A percentile compares a stretch with the other conserved stretches of the same genome.
Evolutionary conservation across 2,888 invertebrate species (phyloP).

Genomic region (Itoplectis maculator): DNA sequence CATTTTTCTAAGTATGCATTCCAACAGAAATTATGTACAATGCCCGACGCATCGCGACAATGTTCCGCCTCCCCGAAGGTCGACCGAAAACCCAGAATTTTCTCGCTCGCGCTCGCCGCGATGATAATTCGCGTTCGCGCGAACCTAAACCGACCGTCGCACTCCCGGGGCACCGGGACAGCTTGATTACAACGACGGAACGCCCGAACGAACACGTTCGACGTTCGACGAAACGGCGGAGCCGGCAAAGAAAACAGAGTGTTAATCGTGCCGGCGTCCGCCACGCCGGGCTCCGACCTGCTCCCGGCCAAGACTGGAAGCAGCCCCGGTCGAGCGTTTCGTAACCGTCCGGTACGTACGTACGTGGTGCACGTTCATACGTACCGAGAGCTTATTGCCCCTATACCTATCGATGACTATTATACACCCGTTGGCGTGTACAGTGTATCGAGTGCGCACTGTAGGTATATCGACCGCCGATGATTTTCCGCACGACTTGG

Average conservation of each 20-base stretch:
- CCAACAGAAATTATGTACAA: too few species aligned
- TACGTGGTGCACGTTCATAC: conserved; percentile 39
- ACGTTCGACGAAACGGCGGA: conserved; percentile 38
- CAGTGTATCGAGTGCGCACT: conserved; percentile 21
- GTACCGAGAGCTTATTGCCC: not conserved
- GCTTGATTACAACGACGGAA: conserved; percentile 72
- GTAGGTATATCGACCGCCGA: conserved; percentile 68
- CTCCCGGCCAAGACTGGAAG: conserved; percentile 83
- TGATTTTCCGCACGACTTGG: conserved; percentile 85
- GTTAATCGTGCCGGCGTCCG: conserved; percentile 12
- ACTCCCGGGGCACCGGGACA: conserved; percentile 73
- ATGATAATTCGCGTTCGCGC: conserved; percentile 68
- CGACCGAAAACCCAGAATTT: not conserved
- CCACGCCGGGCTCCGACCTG: conserved; percentile 60
- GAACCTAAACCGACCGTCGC: conserved; percentile 68
- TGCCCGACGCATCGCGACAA: too few species aligned
- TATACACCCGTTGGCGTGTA: conserved; percentile 3
- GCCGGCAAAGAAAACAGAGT: conserved; percentile 45
- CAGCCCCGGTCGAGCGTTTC: conserved; percentile 77
- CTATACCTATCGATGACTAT: not conserved
- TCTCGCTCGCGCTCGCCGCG: conserved; percentile 3
- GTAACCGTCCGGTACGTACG: conserved; percentile 83
- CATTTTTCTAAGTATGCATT: too few species aligned
- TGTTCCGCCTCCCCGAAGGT: not conserved
- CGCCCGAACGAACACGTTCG: conserved; percentile 21